Conservation (phyloP, 1,140 invertebrate species). For the Heterodera carotae region DNA sequence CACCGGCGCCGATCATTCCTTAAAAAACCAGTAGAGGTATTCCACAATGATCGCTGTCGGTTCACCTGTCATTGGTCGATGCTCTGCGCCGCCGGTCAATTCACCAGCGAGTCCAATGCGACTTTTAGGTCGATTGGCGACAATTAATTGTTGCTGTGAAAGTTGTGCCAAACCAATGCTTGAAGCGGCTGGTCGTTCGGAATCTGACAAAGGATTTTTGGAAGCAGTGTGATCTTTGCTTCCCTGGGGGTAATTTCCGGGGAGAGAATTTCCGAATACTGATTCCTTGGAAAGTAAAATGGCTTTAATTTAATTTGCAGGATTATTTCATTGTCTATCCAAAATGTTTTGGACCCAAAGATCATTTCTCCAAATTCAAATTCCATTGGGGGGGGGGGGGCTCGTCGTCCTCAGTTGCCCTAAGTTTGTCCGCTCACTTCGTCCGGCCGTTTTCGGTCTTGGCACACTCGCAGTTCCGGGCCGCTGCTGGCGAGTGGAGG, state of each 20-base stretch:
- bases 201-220: slow-evolving; percentile 28
- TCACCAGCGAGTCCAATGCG: slow-evolving; percentile 23
- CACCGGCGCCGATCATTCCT: neutral
- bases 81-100: neutral
- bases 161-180: slow-evolving; percentile 7
- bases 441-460: slow-evolving; percentile 46
- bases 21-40: neutral
- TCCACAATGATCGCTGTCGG: neutral
- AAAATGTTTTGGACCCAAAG: too few species aligned
- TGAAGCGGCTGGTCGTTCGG: slow-evolving; percentile 33
- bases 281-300: too few species aligned
- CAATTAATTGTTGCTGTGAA: neutral
- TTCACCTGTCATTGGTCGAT: slow-evolving; percentile 2
- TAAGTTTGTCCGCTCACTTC: slow-evolving; percentile 24
- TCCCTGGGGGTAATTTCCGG: too few species aligned
- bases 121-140: slow-evolving; percentile 10
- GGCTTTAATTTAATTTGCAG: too few species aligned
- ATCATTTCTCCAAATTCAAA: too few species aligned
- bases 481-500: slow-evolving; percentile 33
- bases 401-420: neutral
- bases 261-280: too few species aligned
- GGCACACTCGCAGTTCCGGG: slow-evolving; percentile 25
- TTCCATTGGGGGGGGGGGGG: too few species aligned
- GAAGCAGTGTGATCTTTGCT: neutral
- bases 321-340: too few species aligned